phyloP scores from a whole-genome alignment of 1,140 invertebrate species.

The Pantala flavescens region DNA sequence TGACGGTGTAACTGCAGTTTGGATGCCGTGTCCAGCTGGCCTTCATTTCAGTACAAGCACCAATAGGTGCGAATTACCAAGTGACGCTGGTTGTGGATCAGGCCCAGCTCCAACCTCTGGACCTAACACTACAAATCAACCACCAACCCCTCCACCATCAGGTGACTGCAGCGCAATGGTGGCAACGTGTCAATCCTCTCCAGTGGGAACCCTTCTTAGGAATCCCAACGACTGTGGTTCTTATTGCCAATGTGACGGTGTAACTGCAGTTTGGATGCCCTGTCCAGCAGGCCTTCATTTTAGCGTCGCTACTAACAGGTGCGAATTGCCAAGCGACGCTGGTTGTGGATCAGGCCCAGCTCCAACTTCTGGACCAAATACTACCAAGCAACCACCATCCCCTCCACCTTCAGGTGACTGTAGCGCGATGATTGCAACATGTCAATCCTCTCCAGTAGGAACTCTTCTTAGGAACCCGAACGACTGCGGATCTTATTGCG shows the following conservation, averaged over 20 bases:
- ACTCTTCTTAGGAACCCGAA: slow-evolving; percentile 21
- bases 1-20: slow-evolving; percentile 22
- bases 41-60: slow-evolving; percentile 23
- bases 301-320: slow-evolving; percentile 23
- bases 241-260: slow-evolving; percentile 26
- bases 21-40: slow-evolving; percentile 20
- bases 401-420: too few species aligned
- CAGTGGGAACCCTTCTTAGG: slow-evolving; percentile 17
- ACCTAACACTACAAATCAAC: not conserved
- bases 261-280: slow-evolving; percentile 23
- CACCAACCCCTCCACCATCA: not conserved
- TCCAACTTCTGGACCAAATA: too few species aligned
- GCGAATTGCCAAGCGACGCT: slow-evolving; percentile 24
- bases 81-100: slow-evolving; percentile 12
- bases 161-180: not conserved
- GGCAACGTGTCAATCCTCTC: not conserved
- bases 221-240: slow-evolving; percentile 23
- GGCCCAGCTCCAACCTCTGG: not conserved
- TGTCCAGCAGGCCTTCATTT: slow-evolving; percentile 18
- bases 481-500: not conserved
- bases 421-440: too few species aligned
- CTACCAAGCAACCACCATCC: too few species aligned
- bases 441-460: too few species aligned
- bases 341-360: slow-evolving; percentile 12
- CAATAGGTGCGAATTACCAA: slow-evolving; percentile 26